Evolutionary conservation across 2,797 vertebrate genomes (phyloP).

Genomic region (Myotis findleyi): DNA sequence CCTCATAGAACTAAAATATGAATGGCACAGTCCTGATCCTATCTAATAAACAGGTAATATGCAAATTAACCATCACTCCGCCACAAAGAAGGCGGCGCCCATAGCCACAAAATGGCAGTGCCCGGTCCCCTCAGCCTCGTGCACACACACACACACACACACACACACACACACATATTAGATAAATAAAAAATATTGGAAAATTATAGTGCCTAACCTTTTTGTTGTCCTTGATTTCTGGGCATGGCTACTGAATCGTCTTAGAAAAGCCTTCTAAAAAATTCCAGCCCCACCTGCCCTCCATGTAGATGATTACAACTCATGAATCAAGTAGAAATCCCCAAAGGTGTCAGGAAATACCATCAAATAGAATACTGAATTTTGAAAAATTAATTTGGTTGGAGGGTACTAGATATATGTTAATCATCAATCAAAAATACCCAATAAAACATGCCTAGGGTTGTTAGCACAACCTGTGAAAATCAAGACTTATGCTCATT

Average conservation of each 20-base stretch:
- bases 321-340: background rate
- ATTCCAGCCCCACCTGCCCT: background rate
- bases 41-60: too few relatives aligned
- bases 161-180: background rate
- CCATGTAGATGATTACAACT: background rate
- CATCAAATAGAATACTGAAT: background rate
- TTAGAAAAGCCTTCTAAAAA: background rate
- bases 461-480: background rate
- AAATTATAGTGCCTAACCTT: background rate
- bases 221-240: constrained; percentile 1
- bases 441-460: background rate
- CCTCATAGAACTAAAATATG: background rate
- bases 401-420: background rate
- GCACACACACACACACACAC: background rate
- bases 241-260: background rate
- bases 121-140: too few relatives aligned
- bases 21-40: background rate
- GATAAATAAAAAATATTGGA: background rate
- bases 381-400: background rate
- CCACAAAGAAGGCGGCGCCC: too few relatives aligned
- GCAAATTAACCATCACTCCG: too few relatives aligned
- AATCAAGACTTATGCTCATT: background rate
- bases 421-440: background rate
- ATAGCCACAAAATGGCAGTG: too few relatives aligned
- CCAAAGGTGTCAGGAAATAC: background rate